Base-by-base conservation (phyloP, 2,797 vertebrate genomes). In the Scolopax bukidnonensis region DNA sequence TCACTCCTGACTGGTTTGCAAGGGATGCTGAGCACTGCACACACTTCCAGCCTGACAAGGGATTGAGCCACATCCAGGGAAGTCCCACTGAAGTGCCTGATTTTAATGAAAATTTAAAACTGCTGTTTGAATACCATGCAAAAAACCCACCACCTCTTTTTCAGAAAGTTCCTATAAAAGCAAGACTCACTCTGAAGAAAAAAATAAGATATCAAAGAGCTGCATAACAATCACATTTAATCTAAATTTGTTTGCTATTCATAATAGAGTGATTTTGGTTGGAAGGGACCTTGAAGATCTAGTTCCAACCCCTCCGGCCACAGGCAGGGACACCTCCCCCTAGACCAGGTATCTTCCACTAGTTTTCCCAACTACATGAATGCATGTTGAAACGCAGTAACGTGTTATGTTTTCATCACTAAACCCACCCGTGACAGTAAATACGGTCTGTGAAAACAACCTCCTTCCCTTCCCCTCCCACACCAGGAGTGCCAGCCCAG, bases 401-500 rank as follows among this genome's bases (percentile, higher is more conserved):
- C 45, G 12, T 6, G 20, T 47, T 21, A 21, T 47, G 45, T 47
- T 47, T 47, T 47, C 20, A 47, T 21, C 9, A 10, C 2, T 1
- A 41, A 75, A 30, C 16, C 23, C 74, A 77, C 3, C 47, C 23
- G 20, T 2, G 23, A 88, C 32, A 32, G 27, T 4, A 30, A 77
- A 27, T 20, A 4, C 3, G 27, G 59, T 0, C 40, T 27, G 9
- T 15, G 25, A 15, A 6, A 60, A 30, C 33, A 81, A 60, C 30
- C 11, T 24, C 11, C 32, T 17, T 18, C 48, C 30, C 43, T 13
- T 59, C 40, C 19, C 16, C 59, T 53, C 40, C 11, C 21, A 30
- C 3, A 7, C n/a, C 12, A 7, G 0, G 0, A 24, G 32, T 0
- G 6, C 12, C 47, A 65, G 68, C 63, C 74, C 27, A 41, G 41